Conservation (phyloP, 2,113 vertebrate genomes). For the Phoenicopterus ruber region DNA sequence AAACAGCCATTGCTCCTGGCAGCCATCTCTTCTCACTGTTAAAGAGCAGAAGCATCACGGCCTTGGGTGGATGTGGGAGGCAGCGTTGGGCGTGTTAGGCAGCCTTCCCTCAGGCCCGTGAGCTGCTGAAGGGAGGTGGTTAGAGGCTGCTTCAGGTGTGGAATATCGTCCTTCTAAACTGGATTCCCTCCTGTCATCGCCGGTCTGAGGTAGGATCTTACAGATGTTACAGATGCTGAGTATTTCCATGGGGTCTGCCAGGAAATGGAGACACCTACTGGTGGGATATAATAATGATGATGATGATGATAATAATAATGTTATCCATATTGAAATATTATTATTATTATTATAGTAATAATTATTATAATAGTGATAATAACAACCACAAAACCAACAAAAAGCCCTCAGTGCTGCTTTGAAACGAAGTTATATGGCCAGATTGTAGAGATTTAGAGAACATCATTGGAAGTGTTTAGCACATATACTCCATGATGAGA, state of each 20-base stretch:
- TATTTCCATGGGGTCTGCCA: background rate
- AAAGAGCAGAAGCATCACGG: background rate
- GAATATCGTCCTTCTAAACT: background rate
- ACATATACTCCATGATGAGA: background rate
- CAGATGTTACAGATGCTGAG: background rate
- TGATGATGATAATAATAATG: too few species aligned
- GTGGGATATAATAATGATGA: background rate
- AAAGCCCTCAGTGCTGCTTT: background rate
- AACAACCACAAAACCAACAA: background rate
- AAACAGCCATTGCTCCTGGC: background rate
- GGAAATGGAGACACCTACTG: slow-evolving; percentile 46
- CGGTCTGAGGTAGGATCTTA: background rate
- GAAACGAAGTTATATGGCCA: background rate
- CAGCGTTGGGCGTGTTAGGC: fast-evolving
- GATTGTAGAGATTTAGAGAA: background rate
- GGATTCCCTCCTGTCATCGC: background rate
- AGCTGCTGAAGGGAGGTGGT: background rate
- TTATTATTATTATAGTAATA: background rate
- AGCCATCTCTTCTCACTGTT: background rate
- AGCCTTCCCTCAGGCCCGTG: background rate
- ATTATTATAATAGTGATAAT: background rate
- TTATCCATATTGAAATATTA: background rate
- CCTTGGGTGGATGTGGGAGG: background rate
- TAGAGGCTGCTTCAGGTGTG: background rate
- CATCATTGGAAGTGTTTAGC: background rate